Evolutionary conservation across 2,888 invertebrate genomes (phyloP).

Genomic region (Stenurella melanura): DNA sequence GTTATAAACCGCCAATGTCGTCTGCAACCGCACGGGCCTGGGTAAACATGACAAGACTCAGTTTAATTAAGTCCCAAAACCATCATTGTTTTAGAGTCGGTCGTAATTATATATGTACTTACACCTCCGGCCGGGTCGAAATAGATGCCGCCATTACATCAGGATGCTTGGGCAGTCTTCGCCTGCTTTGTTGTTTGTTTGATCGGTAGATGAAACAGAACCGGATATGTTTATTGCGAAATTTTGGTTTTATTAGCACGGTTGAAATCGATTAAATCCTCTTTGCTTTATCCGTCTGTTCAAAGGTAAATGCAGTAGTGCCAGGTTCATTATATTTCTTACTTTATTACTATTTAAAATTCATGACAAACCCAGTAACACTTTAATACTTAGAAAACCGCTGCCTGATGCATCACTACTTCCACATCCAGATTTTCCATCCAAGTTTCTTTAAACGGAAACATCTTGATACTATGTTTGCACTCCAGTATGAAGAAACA

Average conservation of each 20-base stretch:
- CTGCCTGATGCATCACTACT: too few species aligned
- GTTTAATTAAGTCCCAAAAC: constrained; percentile 73
- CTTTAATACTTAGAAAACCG: neutral
- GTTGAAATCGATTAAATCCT: constrained; percentile 29
- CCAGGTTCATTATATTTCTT: neutral
- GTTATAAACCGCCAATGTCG: constrained; percentile 72
- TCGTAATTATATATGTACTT: constrained; percentile 68
- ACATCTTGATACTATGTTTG: too few species aligned
- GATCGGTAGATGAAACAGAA: constrained; percentile 34
- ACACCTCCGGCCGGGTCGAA: constrained; percentile 53
- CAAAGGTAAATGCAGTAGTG: constrained; percentile 20
- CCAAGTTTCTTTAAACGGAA: too few species aligned
- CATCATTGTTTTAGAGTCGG: constrained; percentile 70
- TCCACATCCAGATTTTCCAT: too few species aligned
- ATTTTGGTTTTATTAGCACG: constrained; percentile 42
- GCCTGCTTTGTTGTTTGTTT: constrained; percentile 30
- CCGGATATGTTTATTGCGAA: constrained; percentile 41
- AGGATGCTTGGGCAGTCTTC: constrained; percentile 39
- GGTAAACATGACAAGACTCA: constrained; percentile 73
- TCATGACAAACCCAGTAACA: constrained; percentile 18
- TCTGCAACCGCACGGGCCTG: constrained; percentile 68
- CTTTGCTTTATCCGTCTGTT: constrained; percentile 18
- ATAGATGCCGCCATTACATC: constrained; percentile 18
- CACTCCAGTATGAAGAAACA: too few species aligned
- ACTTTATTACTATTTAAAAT: constrained; percentile 21